phyloP scores from a whole-genome alignment of 2,888 invertebrate genomes.

The Malthinus flaveolus region DNA sequence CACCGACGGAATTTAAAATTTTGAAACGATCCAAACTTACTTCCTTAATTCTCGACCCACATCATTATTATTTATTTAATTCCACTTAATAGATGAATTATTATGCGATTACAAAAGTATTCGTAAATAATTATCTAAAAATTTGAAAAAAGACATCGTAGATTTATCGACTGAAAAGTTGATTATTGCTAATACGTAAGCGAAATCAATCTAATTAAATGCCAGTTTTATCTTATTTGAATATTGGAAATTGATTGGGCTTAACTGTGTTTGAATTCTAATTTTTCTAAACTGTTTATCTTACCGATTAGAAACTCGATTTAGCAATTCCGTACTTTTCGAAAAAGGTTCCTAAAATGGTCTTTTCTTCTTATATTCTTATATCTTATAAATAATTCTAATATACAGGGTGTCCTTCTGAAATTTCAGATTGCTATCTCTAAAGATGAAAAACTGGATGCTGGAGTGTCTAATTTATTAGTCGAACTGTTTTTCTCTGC shows the following conservation, averaged over 20 bases:
- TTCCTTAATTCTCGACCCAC: conserved; percentile 3
- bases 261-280: not conserved
- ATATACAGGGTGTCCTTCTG: too few relatives aligned
- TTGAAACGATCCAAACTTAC: conserved; percentile 2
- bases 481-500: too few relatives aligned
- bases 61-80: conserved; percentile 11
- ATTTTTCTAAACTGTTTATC: not conserved
- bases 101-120: conserved; percentile 12
- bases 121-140: conserved; percentile 10
- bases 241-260: conserved; percentile 1
- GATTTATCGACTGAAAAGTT: conserved; percentile 10
- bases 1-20: not conserved
- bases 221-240: conserved; percentile 8
- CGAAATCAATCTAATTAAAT: conserved; percentile 11
- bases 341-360: too few relatives aligned
- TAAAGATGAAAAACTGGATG: too few relatives aligned
- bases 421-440: too few relatives aligned
- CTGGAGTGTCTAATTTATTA: too few relatives aligned
- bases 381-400: too few relatives aligned
- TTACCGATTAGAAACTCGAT: too few relatives aligned
- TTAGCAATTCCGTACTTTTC: too few relatives aligned
- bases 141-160: conserved; percentile 11
- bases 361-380: too few relatives aligned
- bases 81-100: conserved; percentile 13
- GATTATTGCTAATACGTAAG: conserved; percentile 6